Evolutionary conservation across 1,140 invertebrate species (phyloP).

Genomic region (Zelostemma sp.): DNA sequence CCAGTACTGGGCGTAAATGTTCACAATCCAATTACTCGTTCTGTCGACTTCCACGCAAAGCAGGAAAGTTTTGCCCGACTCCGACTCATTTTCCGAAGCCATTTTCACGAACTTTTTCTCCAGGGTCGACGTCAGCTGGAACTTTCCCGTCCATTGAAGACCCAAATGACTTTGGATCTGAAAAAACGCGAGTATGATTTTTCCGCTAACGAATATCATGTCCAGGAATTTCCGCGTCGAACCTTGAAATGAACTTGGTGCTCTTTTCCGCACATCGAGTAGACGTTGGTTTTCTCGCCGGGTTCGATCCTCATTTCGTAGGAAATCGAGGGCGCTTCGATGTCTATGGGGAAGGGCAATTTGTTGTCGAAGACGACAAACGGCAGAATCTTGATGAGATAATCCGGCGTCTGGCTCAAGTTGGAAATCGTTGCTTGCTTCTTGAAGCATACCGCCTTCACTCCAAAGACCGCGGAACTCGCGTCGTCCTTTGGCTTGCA

Average conservation of each 20-base stretch:
- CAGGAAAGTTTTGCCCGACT: constrained; percentile 76
- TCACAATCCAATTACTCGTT: constrained; percentile 74
- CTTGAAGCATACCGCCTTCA: constrained; percentile 71
- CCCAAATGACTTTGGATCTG: constrained; percentile 77
- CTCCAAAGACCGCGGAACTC: constrained; percentile 74
- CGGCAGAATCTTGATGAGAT: constrained; percentile 78
- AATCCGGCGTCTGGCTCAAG: constrained; percentile 75
- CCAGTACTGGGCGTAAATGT: constrained; percentile 90
- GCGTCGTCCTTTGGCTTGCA: constrained; percentile 74
- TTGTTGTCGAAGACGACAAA: constrained; percentile 83
- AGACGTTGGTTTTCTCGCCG: constrained; percentile 78
- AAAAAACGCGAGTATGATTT: constrained; percentile 16
- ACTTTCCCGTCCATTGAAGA: constrained; percentile 78
- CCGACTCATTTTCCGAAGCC: constrained; percentile 76
- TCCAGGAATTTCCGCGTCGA: too few relatives aligned
- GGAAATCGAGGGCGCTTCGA: constrained; percentile 70
- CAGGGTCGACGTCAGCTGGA: constrained; percentile 77
- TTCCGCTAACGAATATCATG: too few relatives aligned
- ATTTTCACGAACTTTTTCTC: constrained; percentile 79
- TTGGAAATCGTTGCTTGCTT: constrained; percentile 60
- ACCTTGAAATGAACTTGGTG: constrained; percentile 77
- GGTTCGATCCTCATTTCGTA: constrained; percentile 77
- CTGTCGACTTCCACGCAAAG: constrained; percentile 77
- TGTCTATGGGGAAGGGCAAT: constrained; percentile 78
- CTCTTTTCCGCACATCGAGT: constrained; percentile 74